These are phyloP conservation scores for Lepilemur ruficaudatus DNA, from an alignment of 2,797 vertebrate species.

Conservation along the genomic window DNA sequence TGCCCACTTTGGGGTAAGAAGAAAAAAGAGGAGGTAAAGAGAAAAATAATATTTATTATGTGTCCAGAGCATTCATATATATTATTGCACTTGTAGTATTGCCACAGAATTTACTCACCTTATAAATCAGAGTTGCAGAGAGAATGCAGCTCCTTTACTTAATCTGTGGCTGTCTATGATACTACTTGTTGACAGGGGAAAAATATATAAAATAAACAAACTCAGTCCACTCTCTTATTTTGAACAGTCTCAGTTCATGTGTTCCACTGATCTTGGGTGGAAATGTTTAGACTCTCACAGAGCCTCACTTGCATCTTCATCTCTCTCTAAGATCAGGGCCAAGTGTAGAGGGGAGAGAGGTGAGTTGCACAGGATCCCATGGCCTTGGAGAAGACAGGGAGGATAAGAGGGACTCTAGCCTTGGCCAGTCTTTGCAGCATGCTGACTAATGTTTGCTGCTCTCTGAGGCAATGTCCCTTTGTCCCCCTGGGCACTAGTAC, in stretches of 20 bases:
- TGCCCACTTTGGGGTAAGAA: constrained; percentile 23
- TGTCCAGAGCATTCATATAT: neutral
- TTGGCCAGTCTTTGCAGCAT: neutral
- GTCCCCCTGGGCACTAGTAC: neutral
- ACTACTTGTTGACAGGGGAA: neutral
- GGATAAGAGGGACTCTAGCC: neutral
- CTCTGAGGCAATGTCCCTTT: neutral
- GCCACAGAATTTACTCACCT: constrained; percentile 10
- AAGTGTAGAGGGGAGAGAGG: neutral
- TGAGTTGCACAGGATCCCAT: neutral
- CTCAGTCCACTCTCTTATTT: neutral
- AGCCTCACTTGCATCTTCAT: neutral
- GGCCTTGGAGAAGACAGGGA: neutral
- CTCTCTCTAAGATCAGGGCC: neutral
- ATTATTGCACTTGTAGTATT: neutral
- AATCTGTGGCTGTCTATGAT: neutral
- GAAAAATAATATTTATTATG: constrained; percentile 59
- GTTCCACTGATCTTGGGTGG: neutral
- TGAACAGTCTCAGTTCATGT: constrained; percentile 13
- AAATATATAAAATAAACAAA: neutral
- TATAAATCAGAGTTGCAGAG: constrained; percentile 41
- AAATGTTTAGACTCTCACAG: neutral
- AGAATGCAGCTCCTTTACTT: constrained; percentile 18
- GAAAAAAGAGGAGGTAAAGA: neutral
- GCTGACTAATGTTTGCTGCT: neutral